Evolutionary conservation across 2,888 invertebrate species (phyloP).

Genomic region (Eilema caniola): DNA sequence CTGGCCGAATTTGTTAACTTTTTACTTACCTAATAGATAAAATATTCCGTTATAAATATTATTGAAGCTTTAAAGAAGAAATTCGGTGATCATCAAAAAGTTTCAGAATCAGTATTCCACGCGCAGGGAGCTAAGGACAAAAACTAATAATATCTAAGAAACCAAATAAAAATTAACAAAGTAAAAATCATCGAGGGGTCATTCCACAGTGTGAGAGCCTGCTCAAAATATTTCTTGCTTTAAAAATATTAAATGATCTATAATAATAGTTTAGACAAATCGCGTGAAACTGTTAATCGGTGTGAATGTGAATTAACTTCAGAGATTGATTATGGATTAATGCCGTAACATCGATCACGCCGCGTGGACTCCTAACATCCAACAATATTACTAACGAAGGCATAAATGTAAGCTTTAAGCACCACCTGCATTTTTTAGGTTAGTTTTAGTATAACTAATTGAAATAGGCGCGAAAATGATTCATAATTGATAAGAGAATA

Average conservation of each 20-base stretch:
- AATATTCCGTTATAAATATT: too few species aligned
- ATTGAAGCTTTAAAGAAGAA: too few species aligned
- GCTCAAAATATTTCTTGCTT: slow-evolving; percentile 7
- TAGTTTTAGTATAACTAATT: slow-evolving; percentile 8
- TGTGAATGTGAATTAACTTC: slow-evolving; percentile 25
- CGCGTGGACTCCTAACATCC: slow-evolving; percentile 8
- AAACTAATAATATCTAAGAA: background rate
- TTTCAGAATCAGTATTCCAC: background rate
- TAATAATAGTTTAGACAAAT: slow-evolving; percentile 26
- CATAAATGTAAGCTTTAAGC: slow-evolving; percentile 19
- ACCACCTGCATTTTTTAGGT: slow-evolving; percentile 8
- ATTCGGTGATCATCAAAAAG: too few species aligned
- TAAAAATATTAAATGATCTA: slow-evolving; percentile 17
- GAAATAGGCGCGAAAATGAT: slow-evolving; percentile 1
- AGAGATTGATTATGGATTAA: slow-evolving; percentile 25
- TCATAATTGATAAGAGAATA: background rate
- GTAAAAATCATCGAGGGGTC: background rate
- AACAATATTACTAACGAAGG: slow-evolving; percentile 27
- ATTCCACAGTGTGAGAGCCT: background rate
- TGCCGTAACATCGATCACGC: slow-evolving; percentile 27
- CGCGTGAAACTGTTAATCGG: slow-evolving; percentile 30
- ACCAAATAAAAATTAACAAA: background rate
- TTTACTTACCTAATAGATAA: too few species aligned
- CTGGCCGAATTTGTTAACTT: too few species aligned
- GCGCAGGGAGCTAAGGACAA: background rate